These are phyloP conservation scores for Myopa tessellatipennis DNA, from an alignment of 2,888 invertebrate genomes.

Conservation along the genomic window DNA sequence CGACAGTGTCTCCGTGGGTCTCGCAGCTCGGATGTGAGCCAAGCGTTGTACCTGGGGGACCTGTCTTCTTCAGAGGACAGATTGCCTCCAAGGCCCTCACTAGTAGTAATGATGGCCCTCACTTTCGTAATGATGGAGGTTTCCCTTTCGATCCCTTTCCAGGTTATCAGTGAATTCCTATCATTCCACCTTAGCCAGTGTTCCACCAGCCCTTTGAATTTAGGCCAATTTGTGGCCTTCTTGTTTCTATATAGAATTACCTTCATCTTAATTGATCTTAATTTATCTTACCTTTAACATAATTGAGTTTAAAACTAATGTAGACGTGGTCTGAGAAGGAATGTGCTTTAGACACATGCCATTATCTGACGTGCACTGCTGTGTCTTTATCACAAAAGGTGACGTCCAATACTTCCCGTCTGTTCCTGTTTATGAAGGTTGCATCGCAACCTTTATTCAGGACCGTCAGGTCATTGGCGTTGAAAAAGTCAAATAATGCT, in stretches of 20 bases:
- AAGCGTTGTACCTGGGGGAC: too few relatives aligned
- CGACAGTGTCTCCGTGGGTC: too few relatives aligned
- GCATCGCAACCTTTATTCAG: too few relatives aligned
- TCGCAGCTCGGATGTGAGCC: too few relatives aligned
- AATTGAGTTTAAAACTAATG: background rate
- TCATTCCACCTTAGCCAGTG: background rate
- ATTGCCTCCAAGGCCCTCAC: background rate
- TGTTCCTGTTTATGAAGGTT: too few relatives aligned
- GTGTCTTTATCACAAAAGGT: background rate
- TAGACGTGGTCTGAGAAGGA: background rate
- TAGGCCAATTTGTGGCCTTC: background rate
- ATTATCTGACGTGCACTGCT: background rate
- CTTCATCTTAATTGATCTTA: too few relatives aligned
- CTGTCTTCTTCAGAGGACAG: too few relatives aligned
- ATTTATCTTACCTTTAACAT: too few relatives aligned
- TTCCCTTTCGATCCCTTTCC: background rate
- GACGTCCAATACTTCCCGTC: too few relatives aligned
- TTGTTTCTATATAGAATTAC: background rate
- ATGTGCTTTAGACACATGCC: background rate
- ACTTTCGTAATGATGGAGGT: background rate
- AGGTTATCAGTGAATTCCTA: background rate
- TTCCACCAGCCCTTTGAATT: background rate
- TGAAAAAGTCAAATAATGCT: too few relatives aligned
- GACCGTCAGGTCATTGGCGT: too few relatives aligned
- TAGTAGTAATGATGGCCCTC: background rate